These are phyloP conservation scores for Bovichtus diacanthus DNA, from an alignment of 2,797 vertebrate species.

Conservation along the genomic window DNA sequence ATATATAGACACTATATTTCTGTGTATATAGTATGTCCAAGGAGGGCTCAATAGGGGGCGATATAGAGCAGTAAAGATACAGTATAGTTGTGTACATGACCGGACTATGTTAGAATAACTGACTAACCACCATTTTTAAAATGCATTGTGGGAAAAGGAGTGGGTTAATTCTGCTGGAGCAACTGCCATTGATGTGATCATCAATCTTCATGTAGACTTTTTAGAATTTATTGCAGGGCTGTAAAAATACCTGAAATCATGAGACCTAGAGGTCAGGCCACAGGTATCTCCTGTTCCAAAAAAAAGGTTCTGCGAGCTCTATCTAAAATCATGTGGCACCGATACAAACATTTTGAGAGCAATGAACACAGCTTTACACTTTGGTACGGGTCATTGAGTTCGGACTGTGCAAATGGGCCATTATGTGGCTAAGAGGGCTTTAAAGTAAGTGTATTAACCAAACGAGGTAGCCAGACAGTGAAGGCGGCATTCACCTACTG, in stretches of 20 bases:
- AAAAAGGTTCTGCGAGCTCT: not conserved
- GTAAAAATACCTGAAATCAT: not conserved
- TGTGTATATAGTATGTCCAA: not conserved
- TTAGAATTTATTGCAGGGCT: not conserved
- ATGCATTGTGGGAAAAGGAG: not conserved
- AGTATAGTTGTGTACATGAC: not conserved
- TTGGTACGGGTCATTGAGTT: conserved; percentile 41
- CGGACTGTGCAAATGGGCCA: conserved; percentile 11
- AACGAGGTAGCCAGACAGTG: conserved; percentile 20
- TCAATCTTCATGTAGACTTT: not conserved
- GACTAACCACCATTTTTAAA: not conserved
- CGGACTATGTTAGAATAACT: not conserved
- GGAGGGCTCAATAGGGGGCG: conserved; percentile 35
- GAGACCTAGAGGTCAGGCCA: not conserved
- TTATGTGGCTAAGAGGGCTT: conserved; percentile 27
- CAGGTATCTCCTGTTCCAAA: not conserved
- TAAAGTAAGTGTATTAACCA: conserved; percentile 16
- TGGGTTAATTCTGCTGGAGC: not conserved
- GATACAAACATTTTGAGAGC: not conserved
- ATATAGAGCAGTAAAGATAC: conserved; percentile 20
- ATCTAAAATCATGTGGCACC: not conserved
- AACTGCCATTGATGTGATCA: not conserved
- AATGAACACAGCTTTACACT: not conserved
- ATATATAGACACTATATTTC: not conserved
- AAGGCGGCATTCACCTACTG: conserved; percentile 31